A percentile compares a stretch with the other conserved stretches of the same genome.
phyloP scores from a whole-genome alignment of 2,888 invertebrate genomes.

The Anarsia innoxiella region DNA sequence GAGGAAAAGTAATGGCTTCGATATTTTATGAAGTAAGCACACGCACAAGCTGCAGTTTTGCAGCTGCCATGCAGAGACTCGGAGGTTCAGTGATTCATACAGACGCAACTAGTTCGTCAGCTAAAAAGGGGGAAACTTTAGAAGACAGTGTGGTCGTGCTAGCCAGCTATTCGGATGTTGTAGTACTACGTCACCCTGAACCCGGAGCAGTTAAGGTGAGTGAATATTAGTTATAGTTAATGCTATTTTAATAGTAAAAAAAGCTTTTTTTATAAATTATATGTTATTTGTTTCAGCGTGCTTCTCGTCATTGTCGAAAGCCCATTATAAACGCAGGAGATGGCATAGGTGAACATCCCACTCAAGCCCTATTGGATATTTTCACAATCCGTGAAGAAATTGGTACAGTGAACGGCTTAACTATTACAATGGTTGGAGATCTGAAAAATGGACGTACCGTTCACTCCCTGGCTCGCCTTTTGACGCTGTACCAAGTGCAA shows the following conservation, averaged over 20 bases:
- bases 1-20: constrained; percentile 95
- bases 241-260: neutral
- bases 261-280: neutral
- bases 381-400: constrained; percentile 99
- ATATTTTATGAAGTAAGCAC: constrained; percentile 99
- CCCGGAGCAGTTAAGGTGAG: constrained; percentile 92
- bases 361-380: constrained; percentile 96
- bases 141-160: constrained; percentile 91
- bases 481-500: constrained; percentile 95
- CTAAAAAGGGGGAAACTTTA: constrained; percentile 96
- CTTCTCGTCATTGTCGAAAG: constrained; percentile 87
- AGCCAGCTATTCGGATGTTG: constrained; percentile 95
- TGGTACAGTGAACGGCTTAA: constrained; percentile 97
- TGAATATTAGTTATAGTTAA: constrained; percentile 18
- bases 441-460: constrained; percentile 98
- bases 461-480: constrained; percentile 94
- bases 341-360: constrained; percentile 97
- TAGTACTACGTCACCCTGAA: constrained; percentile 95
- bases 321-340: constrained; percentile 99
- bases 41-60: constrained; percentile 95
- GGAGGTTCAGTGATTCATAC: constrained; percentile 95
- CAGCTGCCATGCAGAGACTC: constrained; percentile 96
- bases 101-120: constrained; percentile 93
- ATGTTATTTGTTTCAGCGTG: constrained; percentile 74
- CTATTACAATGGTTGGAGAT: constrained; percentile 98